Conservation (phyloP, 1,140 invertebrate species). For the Achatina immaculata region DNA sequence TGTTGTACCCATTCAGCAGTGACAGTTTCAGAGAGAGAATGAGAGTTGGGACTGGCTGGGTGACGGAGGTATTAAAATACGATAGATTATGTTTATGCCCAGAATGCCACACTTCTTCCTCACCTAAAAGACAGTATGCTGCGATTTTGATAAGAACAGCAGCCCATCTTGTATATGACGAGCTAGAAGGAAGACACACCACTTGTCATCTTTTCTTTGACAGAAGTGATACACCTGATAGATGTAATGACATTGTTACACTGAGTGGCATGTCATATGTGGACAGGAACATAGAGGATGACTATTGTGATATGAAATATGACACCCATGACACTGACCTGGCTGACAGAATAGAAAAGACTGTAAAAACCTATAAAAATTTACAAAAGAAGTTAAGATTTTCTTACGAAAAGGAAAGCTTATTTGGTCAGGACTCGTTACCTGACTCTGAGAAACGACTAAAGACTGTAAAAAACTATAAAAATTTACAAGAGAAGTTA, state of each 20-base stretch:
- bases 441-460: background rate
- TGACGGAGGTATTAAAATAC: background rate
- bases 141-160: background rate
- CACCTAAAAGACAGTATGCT: background rate
- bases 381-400: background rate
- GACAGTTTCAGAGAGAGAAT: background rate
- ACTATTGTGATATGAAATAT: background rate
- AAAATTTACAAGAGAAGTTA: too few relatives aligned
- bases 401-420: background rate
- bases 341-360: background rate
- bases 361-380: too few relatives aligned
- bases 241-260: background rate
- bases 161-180: background rate
- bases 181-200: background rate
- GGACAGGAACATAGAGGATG: background rate
- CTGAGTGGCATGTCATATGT: background rate
- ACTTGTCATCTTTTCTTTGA: constrained; percentile 6
- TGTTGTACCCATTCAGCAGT: background rate
- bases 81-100: background rate
- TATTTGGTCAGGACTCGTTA: background rate
- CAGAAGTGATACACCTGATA: background rate
- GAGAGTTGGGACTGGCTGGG: background rate
- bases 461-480: too few relatives aligned
- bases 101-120: background rate
- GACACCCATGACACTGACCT: background rate